phyloP scores from a whole-genome alignment of 2,888 invertebrate species.

The Synergus itoensis region DNA sequence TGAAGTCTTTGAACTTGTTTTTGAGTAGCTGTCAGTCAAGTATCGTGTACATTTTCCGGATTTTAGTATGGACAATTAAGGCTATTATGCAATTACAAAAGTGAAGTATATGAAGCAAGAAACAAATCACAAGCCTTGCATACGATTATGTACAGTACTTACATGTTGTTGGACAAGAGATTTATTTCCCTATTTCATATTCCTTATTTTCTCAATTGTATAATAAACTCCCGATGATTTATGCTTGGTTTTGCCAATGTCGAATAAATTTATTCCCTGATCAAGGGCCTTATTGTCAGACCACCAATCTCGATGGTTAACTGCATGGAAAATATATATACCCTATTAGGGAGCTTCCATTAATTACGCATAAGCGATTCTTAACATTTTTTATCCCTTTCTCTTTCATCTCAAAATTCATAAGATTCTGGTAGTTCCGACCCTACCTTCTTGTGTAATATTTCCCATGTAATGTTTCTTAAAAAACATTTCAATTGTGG shows the following conservation, averaged over 20 bases:
- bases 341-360: slow-evolving; percentile 4
- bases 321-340: neutral
- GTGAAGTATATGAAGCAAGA: slow-evolving; percentile 31
- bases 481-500: no score
- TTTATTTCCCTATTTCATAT: slow-evolving; percentile 36
- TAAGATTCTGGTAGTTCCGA: neutral
- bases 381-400: neutral
- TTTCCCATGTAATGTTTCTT: neutral
- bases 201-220: slow-evolving; percentile 37
- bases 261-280: slow-evolving; percentile 32
- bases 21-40: neutral
- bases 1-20: neutral
- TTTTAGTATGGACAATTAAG: slow-evolving; percentile 25
- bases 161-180: slow-evolving; percentile 14
- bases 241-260: slow-evolving; percentile 29
- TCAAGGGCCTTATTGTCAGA: slow-evolving; percentile 35
- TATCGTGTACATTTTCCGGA: neutral
- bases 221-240: slow-evolving; percentile 39
- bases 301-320: neutral
- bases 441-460: neutral
- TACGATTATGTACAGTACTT: slow-evolving; percentile 35
- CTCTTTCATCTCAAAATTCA: neutral
- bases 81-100: slow-evolving; percentile 37
- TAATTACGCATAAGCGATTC: slow-evolving; percentile 3
- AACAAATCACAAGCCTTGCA: slow-evolving; percentile 32